A percentile compares a stretch with the other conserved stretches of the same genome.
Evolutionary conservation across 2,888 invertebrate species (phyloP).

Genomic region (Loripinus fragilis): DNA sequence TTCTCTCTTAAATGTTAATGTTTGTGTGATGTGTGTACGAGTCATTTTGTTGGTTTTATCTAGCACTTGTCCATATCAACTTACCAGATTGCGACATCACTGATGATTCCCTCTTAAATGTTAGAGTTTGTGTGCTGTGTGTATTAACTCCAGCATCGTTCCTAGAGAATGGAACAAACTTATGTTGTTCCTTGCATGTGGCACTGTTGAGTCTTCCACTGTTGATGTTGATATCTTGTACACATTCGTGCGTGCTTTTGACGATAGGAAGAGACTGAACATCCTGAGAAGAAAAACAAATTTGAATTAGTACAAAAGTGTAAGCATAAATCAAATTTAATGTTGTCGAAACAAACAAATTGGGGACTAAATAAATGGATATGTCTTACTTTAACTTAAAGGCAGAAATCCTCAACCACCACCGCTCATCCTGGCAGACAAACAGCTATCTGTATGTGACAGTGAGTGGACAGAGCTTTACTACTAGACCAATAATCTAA

Average conservation of each 20-base stretch:
- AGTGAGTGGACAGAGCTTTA: too few relatives aligned
- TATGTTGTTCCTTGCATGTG: constrained; percentile 88
- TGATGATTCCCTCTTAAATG: constrained; percentile 62
- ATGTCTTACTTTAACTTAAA: too few relatives aligned
- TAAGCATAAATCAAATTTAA: too few relatives aligned
- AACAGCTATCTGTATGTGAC: too few relatives aligned
- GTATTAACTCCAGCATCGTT: constrained; percentile 84
- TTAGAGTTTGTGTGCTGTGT: constrained; percentile 81
- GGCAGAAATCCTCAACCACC: too few relatives aligned
- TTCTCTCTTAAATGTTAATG: constrained; percentile 71
- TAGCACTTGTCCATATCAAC: too few relatives aligned
- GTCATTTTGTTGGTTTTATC: constrained; percentile 83
- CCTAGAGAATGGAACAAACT: constrained; percentile 89
- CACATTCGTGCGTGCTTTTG: constrained; percentile 86
- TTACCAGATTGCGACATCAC: constrained; percentile 51
- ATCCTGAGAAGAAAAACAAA: constrained; percentile 63
- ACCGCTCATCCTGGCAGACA: too few relatives aligned
- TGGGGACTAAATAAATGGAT: too few relatives aligned
- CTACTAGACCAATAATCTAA: too few relatives aligned
- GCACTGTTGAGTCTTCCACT: constrained; percentile 88
- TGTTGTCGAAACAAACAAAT: too few relatives aligned
- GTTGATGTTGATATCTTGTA: constrained; percentile 86
- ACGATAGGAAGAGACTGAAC: constrained; percentile 82
- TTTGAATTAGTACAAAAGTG: too few relatives aligned
- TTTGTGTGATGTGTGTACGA: constrained; percentile 84